Evolutionary conservation across 2,113 vertebrate species (phyloP).

Genomic region (Artemisiospiza belli): DNA sequence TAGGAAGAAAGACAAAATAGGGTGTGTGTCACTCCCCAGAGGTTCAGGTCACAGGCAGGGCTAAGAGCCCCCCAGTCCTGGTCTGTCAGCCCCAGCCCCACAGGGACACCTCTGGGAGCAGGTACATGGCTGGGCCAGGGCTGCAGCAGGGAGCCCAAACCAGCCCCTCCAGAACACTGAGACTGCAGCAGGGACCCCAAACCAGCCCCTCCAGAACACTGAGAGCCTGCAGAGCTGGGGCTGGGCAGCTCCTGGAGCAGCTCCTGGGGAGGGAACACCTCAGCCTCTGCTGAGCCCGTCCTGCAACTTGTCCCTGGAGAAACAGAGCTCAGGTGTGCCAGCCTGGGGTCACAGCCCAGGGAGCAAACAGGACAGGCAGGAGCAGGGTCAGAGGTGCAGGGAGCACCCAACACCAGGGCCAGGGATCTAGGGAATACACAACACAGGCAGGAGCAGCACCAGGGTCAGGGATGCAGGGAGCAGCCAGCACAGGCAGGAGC

Average conservation of each 20-base stretch:
- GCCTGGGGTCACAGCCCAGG: accelerated
- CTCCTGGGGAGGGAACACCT: neutral
- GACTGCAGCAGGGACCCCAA: neutral
- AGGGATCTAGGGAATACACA: no score
- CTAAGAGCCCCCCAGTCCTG: accelerated
- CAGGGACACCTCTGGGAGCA: neutral
- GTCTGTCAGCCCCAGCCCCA: neutral
- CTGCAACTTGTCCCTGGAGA: neutral
- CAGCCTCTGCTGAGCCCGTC: neutral
- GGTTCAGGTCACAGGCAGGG: neutral
- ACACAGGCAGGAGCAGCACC: no score
- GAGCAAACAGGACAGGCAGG: no score
- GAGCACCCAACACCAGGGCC: accelerated
- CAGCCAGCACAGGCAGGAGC: accelerated
- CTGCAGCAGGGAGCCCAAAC: neutral
- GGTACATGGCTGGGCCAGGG: neutral
- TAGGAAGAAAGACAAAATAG: neutral
- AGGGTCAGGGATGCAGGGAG: no score
- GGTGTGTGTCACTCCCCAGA: neutral
- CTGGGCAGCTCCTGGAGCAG: accelerated
- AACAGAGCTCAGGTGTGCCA: no score
- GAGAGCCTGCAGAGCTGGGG: accelerated
- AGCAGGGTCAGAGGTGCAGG: no score
- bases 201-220: neutral
- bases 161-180: neutral